These are phyloP conservation scores for Pelusios castaneus DNA, from an alignment of 2,113 vertebrate species.

Conservation along the genomic window DNA sequence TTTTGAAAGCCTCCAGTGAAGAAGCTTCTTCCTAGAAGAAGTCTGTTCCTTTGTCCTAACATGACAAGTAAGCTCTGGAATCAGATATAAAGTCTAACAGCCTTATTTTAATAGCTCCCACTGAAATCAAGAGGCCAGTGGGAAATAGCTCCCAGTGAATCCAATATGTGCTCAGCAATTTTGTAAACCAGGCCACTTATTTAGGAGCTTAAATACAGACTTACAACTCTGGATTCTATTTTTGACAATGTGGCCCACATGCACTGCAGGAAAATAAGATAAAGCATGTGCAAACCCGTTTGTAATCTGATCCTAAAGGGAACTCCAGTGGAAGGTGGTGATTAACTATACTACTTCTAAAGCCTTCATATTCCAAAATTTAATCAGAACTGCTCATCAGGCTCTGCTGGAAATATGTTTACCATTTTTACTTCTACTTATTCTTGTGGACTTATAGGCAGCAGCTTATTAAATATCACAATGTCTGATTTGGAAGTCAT, in stretches of 20 bases:
- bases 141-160: not conserved
- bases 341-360: constrained; percentile 50
- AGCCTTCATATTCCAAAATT: constrained; percentile 58
- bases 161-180: not conserved
- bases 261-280: constrained; percentile 15
- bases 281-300: not conserved
- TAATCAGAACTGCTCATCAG: constrained; percentile 57
- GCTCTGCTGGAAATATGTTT: constrained; percentile 47
- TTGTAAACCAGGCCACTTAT: not conserved
- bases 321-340: constrained; percentile 32
- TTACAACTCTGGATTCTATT: not conserved
- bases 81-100: not conserved
- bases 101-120: not conserved
- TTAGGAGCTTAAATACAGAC: not conserved
- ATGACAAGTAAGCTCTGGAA: not conserved
- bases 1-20: too few species aligned
- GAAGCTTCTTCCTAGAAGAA: too few species aligned
- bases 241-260: not conserved
- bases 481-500: constrained; percentile 36
- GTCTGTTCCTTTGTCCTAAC: too few species aligned
- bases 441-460: constrained; percentile 30
- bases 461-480: constrained; percentile 43
- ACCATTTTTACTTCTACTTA: constrained; percentile 58
- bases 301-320: not conserved
- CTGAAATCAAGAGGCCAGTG: not conserved